Conservation (phyloP, 2,888 invertebrate species). For the Trachelus troglodyta region DNA sequence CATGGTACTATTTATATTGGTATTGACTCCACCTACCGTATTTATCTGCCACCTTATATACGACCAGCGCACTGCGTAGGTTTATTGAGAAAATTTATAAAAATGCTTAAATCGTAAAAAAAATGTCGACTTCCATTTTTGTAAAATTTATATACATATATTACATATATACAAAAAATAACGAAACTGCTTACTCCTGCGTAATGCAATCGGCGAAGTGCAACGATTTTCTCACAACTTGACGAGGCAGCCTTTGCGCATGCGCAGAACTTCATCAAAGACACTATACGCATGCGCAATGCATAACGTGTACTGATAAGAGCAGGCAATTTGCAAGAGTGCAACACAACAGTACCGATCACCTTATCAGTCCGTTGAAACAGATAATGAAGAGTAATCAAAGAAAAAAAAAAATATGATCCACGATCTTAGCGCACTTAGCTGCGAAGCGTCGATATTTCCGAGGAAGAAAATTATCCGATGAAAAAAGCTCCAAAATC, state of each 20-base stretch:
- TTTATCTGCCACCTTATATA: not conserved
- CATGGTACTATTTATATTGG: not conserved
- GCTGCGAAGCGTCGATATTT: too few species aligned
- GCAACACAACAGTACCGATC: not conserved
- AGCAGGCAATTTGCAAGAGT: not conserved
- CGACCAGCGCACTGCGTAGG: not conserved
- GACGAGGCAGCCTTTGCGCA: not conserved
- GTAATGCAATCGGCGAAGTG: not conserved
- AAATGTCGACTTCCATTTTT: not conserved
- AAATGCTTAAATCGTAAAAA: not conserved
- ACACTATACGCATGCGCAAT: too few species aligned
- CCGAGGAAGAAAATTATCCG: too few species aligned
- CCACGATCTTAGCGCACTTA: too few species aligned
- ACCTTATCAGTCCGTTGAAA: not conserved
- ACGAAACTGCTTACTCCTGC: not conserved
- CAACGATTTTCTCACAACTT: not conserved
- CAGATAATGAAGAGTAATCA: too few species aligned
- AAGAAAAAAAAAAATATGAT: too few species aligned
- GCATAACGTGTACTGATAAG: not conserved
- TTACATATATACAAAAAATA: not conserved
- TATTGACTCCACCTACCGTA: not conserved
- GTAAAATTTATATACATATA: accelerated
- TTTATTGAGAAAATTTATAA: not conserved
- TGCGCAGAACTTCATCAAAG: not conserved
- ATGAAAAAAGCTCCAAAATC: too few species aligned